A percentile compares a stretch with the other conserved stretches of the same genome.
phyloP scores from a whole-genome alignment of 2,888 invertebrate genomes.

The Agonopterix arenella region DNA sequence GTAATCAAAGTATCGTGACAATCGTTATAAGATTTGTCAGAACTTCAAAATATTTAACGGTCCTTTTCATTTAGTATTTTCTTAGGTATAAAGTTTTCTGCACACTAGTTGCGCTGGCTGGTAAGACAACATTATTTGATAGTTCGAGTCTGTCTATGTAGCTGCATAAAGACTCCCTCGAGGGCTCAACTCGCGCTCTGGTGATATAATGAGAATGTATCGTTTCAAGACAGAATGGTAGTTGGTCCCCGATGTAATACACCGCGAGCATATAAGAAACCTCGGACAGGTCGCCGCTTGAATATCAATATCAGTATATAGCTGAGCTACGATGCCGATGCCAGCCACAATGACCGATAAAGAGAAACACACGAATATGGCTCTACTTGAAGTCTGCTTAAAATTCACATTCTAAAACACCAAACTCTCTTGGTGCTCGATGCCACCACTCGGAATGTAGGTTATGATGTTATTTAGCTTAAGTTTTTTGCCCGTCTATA shows the following conservation, averaged over 20 bases:
- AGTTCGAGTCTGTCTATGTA: too few relatives aligned
- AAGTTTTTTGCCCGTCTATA: constrained; percentile 61
- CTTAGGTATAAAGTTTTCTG: not conserved
- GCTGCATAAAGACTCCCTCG: too few relatives aligned
- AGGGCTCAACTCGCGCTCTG: constrained; percentile 14
- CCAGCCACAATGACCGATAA: constrained; percentile 68
- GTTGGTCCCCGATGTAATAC: constrained; percentile 48
- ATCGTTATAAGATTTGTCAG: constrained; percentile 12
- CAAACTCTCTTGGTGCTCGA: constrained; percentile 40
- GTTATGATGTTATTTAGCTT: constrained; percentile 73
- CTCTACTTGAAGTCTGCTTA: constrained; percentile 60
- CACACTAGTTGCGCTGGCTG: too few relatives aligned
- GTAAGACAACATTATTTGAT: too few relatives aligned
- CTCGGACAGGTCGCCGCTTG: constrained; percentile 55
- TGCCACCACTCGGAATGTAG: constrained; percentile 66
- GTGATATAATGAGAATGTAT: constrained; percentile 30
- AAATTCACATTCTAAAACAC: constrained; percentile 63
- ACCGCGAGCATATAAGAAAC: constrained; percentile 40
- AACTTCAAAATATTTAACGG: constrained; percentile 2
- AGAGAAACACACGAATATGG: constrained; percentile 67
- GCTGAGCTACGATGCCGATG: constrained; percentile 49
- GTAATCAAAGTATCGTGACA: constrained; percentile 25
- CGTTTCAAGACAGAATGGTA: constrained; percentile 37
- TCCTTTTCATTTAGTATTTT: not conserved
- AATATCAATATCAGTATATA: constrained; percentile 71